phyloP scores from a whole-genome alignment of 1,140 invertebrate genomes.

The Solenopsis fugax region DNA sequence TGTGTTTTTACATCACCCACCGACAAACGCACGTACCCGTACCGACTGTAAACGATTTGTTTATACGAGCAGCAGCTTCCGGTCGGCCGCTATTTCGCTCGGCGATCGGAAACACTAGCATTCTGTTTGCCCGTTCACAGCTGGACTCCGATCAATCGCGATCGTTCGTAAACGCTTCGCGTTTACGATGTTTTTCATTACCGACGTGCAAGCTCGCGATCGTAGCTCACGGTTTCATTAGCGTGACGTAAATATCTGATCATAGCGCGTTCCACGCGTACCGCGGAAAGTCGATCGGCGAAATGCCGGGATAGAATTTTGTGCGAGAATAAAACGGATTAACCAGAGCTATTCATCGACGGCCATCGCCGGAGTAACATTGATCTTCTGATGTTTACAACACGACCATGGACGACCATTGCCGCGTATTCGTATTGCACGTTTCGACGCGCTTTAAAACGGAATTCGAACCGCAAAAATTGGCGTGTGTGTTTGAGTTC shows the following conservation, averaged over 20 bases:
- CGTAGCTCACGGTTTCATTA: constrained; percentile 37
- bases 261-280: background rate
- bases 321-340: constrained; percentile 49
- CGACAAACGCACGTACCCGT: constrained; percentile 38
- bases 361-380: constrained; percentile 41
- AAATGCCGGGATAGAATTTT: constrained; percentile 33
- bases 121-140: constrained; percentile 50
- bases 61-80: constrained; percentile 52
- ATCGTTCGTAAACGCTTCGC: background rate
- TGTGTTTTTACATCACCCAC: constrained; percentile 13
- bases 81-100: constrained; percentile 54
- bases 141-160: constrained; percentile 19
- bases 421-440: constrained; percentile 27
- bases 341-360: constrained; percentile 50
- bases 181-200: constrained; percentile 59
- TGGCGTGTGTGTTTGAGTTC: constrained; percentile 21
- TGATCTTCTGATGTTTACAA: constrained; percentile 54
- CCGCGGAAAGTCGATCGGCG: constrained; percentile 13
- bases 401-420: constrained; percentile 7
- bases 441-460: constrained; percentile 34
- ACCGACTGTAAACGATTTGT: constrained; percentile 62
- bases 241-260: constrained; percentile 53
- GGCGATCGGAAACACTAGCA: constrained; percentile 40
- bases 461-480: constrained; percentile 39
- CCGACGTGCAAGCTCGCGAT: background rate